A percentile compares a stretch with the other conserved stretches of the same genome.
Evolutionary conservation across 2,113 vertebrate species (phyloP).

Genomic region (Pterocles gutturalis): DNA sequence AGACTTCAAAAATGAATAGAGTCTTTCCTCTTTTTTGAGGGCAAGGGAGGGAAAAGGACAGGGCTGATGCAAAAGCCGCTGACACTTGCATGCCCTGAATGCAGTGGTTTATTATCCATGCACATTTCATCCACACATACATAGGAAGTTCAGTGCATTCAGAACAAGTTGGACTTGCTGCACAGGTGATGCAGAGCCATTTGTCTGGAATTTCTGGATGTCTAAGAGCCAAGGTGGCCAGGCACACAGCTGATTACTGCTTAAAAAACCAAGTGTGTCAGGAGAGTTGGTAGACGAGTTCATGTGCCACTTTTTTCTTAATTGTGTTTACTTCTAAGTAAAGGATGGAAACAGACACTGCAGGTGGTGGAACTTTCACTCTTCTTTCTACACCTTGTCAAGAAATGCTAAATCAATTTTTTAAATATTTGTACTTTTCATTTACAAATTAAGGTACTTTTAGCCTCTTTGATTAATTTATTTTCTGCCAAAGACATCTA

Average conservation of each 20-base stretch:
- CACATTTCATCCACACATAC: background rate
- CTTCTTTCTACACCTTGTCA: background rate
- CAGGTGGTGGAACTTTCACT: background rate
- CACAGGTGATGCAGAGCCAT: background rate
- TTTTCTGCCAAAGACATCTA: background rate
- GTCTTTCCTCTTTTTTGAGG: background rate
- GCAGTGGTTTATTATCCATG: background rate
- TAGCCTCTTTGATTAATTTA: background rate
- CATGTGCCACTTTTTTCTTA: background rate
- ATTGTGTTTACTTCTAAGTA: background rate
- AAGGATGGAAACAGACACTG: background rate
- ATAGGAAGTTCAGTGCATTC: background rate
- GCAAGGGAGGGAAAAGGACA: background rate
- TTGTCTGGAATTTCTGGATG: background rate
- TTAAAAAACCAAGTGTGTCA: background rate
- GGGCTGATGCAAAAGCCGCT: background rate
- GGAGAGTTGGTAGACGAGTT: background rate
- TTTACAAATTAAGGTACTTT: background rate
- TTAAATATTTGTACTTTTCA: background rate
- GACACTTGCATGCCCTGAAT: background rate
- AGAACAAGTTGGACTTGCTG: conserved; percentile 26
- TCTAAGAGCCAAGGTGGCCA: background rate
- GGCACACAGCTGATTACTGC: background rate
- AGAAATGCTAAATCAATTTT: background rate
- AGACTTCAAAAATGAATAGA: rapidly evolving